A percentile compares a stretch with the other conserved stretches of the same genome.
Conservation (phyloP, 2,113 vertebrate species). For the Platichthys stellatus region DNA sequence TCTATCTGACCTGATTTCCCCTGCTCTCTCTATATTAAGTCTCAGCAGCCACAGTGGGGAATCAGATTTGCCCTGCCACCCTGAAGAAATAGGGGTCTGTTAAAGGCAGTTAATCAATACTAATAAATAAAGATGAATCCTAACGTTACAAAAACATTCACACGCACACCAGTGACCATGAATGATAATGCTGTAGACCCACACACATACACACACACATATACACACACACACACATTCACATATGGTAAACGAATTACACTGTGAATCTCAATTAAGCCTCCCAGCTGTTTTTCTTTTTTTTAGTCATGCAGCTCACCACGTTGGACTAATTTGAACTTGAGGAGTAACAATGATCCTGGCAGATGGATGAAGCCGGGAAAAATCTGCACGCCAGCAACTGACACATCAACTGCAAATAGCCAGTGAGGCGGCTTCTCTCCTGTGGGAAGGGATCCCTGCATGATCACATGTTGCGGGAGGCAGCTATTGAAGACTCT, state of each 20-base stretch:
- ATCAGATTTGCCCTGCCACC: conserved; percentile 2
- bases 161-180: not conserved
- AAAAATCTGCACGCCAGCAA: conserved; percentile 9
- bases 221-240: conserved; percentile 33
- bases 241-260: conserved; percentile 42
- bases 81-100: conserved; percentile 14
- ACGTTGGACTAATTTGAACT: conserved; percentile 25
- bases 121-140: conserved; percentile 35
- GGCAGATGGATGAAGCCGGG: conserved; percentile 6
- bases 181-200: conserved; percentile 21
- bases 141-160: not conserved
- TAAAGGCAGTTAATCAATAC: conserved; percentile 22
- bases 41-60: not conserved
- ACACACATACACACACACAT: conserved; percentile 27
- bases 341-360: not conserved
- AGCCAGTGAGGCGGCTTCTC: not conserved
- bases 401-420: not conserved
- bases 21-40: not conserved
- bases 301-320: conserved; percentile 5
- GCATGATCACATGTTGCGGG: not conserved
- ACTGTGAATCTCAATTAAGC: conserved; percentile 57
- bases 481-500: conserved; percentile 4
- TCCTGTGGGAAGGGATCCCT: not conserved
- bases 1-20: not conserved
- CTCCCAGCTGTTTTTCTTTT: conserved; percentile 34